Evolutionary conservation across 2,797 vertebrate genomes (phyloP), one percentile per base, ranked within the genome.

Genomic region (Parotocinclus haroldoi): DNA sequence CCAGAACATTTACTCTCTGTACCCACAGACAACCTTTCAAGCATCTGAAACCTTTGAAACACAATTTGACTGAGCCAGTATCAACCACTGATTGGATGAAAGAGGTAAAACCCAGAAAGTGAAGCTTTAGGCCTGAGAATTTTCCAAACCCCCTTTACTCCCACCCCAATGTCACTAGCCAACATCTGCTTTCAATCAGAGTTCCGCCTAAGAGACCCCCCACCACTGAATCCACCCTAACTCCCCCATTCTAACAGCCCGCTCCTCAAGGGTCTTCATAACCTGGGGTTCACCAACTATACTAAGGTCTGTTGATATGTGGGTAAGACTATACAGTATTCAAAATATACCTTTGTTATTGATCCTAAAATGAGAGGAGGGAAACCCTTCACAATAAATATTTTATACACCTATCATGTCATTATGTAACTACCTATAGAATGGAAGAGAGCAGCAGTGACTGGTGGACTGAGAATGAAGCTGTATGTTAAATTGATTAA

Each of bases 131-230:
- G 83, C 88, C 88, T 92, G 90, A 92, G 90, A 92, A 91, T 85
- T 91, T 91, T 90, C 86, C 83, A 76, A 89, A 88, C 63, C 56
- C 58, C 63, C 52, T 46, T 40, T 79, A 83, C 85, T 58, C 56
- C 66, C 74, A 61, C 77, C 69, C 64, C 62, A 66, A 84, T 86
- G 77, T 76, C 83, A 85, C 81, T 84, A 48, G 44, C 58, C 66
- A 80, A 91, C 93, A 93, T 94, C 92, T 95, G 92, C 81, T 95
- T 93, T 86, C 83, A 92, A 88, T 92, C 88, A 77, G 27, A 48
- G 76, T 84, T 79, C 63, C 82, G 80, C 75, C 65, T 73, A 68
- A 83, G 83, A 87, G 81, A 85, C 87, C 73, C 52, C 65, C 73
- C 68, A 73, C 55, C 65, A 72, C 13, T 13, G 27, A 65, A 65